Conservation (phyloP, 1,140 invertebrate genomes). For the Phthorimaea operculella region DNA sequence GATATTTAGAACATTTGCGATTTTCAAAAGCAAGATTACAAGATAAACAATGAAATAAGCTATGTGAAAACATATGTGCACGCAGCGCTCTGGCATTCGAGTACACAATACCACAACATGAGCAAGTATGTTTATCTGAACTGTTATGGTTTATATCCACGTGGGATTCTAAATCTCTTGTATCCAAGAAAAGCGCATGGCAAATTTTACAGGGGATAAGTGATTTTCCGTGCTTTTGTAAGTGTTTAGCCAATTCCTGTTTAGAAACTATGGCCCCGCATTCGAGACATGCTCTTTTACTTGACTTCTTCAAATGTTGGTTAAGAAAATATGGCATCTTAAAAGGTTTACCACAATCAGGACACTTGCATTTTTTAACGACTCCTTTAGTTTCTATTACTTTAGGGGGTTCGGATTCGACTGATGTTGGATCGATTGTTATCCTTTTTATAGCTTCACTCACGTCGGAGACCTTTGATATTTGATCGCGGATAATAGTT, state of each 20-base stretch:
- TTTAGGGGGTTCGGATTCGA: not conserved
- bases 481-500: constrained; percentile 24
- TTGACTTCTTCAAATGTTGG: constrained; percentile 37
- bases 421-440: constrained; percentile 9
- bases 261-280: constrained; percentile 29
- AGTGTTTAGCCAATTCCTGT: constrained; percentile 28
- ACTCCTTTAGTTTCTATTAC: not conserved
- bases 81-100: constrained; percentile 32
- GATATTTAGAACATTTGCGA: constrained; percentile 38
- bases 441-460: constrained; percentile 19
- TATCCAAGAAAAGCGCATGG: constrained; percentile 27
- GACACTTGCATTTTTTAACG: constrained; percentile 22
- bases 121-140: constrained; percentile 19
- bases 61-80: constrained; percentile 38
- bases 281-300: constrained; percentile 28
- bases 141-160: constrained; percentile 14
- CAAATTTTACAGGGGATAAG: constrained; percentile 31
- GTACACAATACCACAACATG: constrained; percentile 33
- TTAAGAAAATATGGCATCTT: constrained; percentile 33
- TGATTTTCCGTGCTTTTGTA: constrained; percentile 23
- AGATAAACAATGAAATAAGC: constrained; percentile 33
- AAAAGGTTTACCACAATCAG: constrained; percentile 46
- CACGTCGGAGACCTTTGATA: constrained; percentile 7
- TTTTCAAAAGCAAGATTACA: constrained; percentile 43
- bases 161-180: constrained; percentile 19